Conservation (phyloP, 2,113 vertebrate genomes). For the Pangasianodon gigas region DNA sequence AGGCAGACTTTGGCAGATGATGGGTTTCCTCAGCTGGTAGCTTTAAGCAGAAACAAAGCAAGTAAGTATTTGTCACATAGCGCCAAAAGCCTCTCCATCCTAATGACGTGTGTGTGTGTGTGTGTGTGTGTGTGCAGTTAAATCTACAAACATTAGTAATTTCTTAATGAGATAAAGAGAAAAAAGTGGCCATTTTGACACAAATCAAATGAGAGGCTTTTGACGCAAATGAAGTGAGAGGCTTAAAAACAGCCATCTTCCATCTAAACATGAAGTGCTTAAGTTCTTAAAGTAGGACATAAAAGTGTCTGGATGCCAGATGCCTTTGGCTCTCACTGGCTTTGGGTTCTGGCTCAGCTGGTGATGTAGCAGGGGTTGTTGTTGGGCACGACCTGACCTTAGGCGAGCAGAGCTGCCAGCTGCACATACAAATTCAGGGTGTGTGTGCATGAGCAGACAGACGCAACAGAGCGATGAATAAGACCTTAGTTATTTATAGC, state of each 20-base stretch:
- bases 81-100: neutral
- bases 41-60: slow-evolving; percentile 83
- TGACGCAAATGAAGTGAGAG: neutral
- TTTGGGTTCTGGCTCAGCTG: slow-evolving; percentile 84
- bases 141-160: neutral
- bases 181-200: neutral
- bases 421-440: slow-evolving; percentile 78
- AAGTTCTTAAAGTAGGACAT: neutral
- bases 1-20: slow-evolving; percentile 87
- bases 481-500: slow-evolving; percentile 65
- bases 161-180: neutral
- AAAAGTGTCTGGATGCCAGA: neutral
- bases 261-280: slow-evolving; percentile 72
- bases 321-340: slow-evolving; percentile 68
- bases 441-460: slow-evolving; percentile 66
- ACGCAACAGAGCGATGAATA: slow-evolving; percentile 82
- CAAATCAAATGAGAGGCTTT: no score
- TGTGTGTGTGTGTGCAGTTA: neutral
- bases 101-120: neutral
- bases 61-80: neutral
- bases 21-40: slow-evolving; percentile 78
- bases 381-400: slow-evolving; percentile 76
- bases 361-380: slow-evolving; percentile 81
- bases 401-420: slow-evolving; percentile 73
- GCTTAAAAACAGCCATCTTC: slow-evolving; percentile 54